Evolutionary conservation across 2,888 invertebrate species (phyloP), one percentile per base, ranked within the genome.

Genomic region (Heteromyza rotundicornis): DNA sequence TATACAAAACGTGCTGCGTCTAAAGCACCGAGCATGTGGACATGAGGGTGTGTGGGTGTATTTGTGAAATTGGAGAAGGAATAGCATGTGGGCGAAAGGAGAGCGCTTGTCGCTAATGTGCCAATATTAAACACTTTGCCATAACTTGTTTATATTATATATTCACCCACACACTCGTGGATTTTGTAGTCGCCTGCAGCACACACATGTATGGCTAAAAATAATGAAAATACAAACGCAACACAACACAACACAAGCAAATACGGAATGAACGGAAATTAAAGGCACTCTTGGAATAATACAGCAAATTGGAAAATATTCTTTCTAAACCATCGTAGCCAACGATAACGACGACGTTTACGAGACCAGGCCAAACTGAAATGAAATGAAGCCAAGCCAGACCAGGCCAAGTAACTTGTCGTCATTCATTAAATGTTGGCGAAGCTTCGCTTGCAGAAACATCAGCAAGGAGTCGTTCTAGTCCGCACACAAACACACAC

Each of bases 401-500:
- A 40, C 14, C 40, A 7, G 40, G 40, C 40, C 40, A 19, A 24
- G 71, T 74, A 74, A 74, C 75, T 76, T 73, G 73, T 75, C 74
- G 76, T 70, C 70, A 70, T 71, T 72, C 68, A 68, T 63, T 68
- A 66, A 64, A 60, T 44, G 19, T 44, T 50, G 56, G 57, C 60
- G 58, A 64, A 60, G 58, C 64, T 57, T 36, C 27, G 36, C 17
- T 36, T 20, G 36, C 17, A 19, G 35, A 64, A 68, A 65, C 65
- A 63, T 36, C 55, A 63, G 40, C 55, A 24, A 14, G 22, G 12
- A 55, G 40, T 40, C 44, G n/a, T 22, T 22, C n/a, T 20, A 2
- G 14, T 14, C n/a, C 35, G 27, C 35, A 7, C 7, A 16, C 5
- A 7, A 14, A 10, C 22, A 24, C 47, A 14, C 23, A n/a, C 57